Evolutionary conservation across 2,888 invertebrate genomes (phyloP), one percentile per base, ranked within the genome.

Genomic region (Dorcus parallelipipedus): DNA sequence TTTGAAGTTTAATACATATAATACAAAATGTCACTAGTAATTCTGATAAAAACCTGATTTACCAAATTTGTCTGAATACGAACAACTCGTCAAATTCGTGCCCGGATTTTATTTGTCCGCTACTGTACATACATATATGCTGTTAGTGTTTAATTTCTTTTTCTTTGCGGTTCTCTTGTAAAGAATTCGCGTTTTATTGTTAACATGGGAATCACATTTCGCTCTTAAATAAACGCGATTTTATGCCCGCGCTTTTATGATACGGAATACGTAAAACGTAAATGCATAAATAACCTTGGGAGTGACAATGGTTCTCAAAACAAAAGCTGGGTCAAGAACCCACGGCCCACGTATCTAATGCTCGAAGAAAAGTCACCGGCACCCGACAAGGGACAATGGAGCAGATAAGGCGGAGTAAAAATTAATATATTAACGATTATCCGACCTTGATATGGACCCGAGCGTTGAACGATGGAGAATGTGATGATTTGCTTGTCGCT

Each of bases 281-380:
- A 62, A 60, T 61, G 63, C 66, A 64, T 64, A 54, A 58, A 63
- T 71, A 70, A 69, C 73, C 72, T 73, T 72, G 73, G 65, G 61
- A 65, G 67, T 66, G 65, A 67, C 67, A 68, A 67, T 69, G 70
- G 68, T 70, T 68, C 69, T 70, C 67, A 70, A 72, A 72, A 71
- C 71, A 71, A 72, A 66, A 71, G 71, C 69, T 72, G 69, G 72
- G 71, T 73, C 73, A 73, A 71, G 71, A 71, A 72, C 73, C 73
- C 67, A 61, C 61, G 63, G 58, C 69, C 65, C 69, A 64, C 62
- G 59, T 58, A 33, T 33, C 26, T 33, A 33, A 33, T 33, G 26
- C 26, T 4, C 47, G 38, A 54, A 33, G 26, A 33, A 33, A 33
- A 33, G 26, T 33, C 26, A 33, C 26, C 26, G 26, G 26, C 26